These are phyloP conservation scores for Papilio dardanus DNA, from an alignment of 1,140 invertebrate species.

Conservation along the genomic window DNA sequence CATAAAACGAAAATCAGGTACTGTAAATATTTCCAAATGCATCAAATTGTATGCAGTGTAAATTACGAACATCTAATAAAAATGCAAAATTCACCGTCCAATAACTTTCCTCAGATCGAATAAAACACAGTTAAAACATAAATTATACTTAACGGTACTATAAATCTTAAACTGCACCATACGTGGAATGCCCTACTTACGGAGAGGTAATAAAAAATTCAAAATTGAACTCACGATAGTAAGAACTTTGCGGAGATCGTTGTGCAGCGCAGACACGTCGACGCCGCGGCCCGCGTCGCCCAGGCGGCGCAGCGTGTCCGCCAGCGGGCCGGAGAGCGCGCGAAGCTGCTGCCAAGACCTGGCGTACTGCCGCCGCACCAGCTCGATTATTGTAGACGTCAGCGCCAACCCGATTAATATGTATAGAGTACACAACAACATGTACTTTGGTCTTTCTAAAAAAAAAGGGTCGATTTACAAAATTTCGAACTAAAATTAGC, in stretches of 20 bases:
- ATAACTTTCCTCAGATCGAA: background rate
- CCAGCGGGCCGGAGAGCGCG: constrained; percentile 89
- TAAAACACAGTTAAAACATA: background rate
- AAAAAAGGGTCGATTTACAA: constrained; percentile 38
- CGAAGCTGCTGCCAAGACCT: constrained; percentile 92
- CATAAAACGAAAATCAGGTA: background rate
- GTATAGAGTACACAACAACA: constrained; percentile 95
- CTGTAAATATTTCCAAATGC: background rate
- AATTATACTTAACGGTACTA: background rate
- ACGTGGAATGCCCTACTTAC: background rate
- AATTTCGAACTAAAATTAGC: background rate
- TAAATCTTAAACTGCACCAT: constrained; percentile 1
- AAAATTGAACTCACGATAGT: constrained; percentile 82
- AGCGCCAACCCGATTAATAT: constrained; percentile 96
- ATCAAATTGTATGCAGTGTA: background rate
- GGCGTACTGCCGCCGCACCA: constrained; percentile 92
- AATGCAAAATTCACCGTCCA: background rate
- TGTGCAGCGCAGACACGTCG: constrained; percentile 87
- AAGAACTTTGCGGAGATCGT: constrained; percentile 85
- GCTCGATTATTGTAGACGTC: constrained; percentile 97
- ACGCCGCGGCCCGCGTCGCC: constrained; percentile 88
- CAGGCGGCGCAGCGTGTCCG: constrained; percentile 88
- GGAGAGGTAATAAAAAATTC: constrained; percentile 24
- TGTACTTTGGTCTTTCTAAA: constrained; percentile 92
- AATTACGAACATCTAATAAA: background rate